phyloP scores from a whole-genome alignment of 2,113 vertebrate species.

The Scomber scombrus region DNA sequence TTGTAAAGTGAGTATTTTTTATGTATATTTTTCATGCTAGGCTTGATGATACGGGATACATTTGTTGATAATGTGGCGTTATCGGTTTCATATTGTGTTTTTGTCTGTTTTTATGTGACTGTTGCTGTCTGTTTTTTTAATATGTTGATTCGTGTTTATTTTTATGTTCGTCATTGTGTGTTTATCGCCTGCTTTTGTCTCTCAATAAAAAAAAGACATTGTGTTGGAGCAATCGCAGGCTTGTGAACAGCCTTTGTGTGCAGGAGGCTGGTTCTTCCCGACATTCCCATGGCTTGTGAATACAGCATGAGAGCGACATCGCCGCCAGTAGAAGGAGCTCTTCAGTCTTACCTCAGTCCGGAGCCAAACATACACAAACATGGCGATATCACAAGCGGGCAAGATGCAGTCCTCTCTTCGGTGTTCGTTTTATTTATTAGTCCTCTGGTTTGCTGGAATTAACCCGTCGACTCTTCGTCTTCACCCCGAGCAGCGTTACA shows the following conservation, averaged over 20 bases:
- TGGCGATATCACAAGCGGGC: conserved; percentile 81
- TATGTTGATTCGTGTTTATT: not conserved
- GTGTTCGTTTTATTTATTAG: conserved; percentile 63
- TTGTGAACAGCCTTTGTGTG: conserved; percentile 23
- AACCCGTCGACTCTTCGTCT: conserved; percentile 74
- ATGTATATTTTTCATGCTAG: too few relatives aligned
- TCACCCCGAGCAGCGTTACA: conserved; percentile 68
- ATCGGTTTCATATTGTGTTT: too few relatives aligned
- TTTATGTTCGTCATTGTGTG: not conserved
- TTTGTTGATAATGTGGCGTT: too few relatives aligned
- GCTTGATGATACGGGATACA: too few relatives aligned
- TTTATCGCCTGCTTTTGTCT: not conserved
- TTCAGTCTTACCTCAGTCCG: conserved; percentile 57
- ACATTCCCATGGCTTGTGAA: conserved; percentile 49
- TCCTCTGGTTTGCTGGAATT: conserved; percentile 58
- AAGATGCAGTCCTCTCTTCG: conserved; percentile 78
- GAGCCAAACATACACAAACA: conserved; percentile 85
- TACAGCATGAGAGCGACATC: conserved; percentile 23
- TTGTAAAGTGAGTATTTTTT: too few relatives aligned
- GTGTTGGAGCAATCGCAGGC: too few relatives aligned
- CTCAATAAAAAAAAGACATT: not conserved
- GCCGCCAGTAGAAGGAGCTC: conserved; percentile 82
- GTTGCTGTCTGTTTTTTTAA: not conserved
- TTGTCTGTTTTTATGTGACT: too few relatives aligned
- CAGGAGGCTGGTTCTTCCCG: not conserved